A percentile compares a stretch with the other conserved stretches of the same genome.
phyloP scores from a whole-genome alignment of 2,113 vertebrate genomes.

The Beaufortia kweichowensis region DNA sequence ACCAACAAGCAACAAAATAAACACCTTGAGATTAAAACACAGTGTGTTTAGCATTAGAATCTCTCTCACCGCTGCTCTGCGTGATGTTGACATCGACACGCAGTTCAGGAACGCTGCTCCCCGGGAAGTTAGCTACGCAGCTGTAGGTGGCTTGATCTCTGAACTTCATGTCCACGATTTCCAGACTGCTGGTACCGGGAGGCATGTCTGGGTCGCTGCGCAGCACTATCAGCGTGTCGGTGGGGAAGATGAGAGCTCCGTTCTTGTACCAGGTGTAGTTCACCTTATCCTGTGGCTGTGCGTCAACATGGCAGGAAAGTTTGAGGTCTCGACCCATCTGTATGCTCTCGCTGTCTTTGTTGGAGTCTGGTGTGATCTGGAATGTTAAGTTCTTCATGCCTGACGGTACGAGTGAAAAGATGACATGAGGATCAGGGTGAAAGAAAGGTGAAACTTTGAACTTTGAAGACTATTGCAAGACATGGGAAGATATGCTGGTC shows the following conservation, averaged over 20 bases:
- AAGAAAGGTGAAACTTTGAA: background rate
- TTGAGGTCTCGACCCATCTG: slow-evolving; percentile 97
- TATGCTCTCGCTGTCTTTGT: slow-evolving; percentile 96
- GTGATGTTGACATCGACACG: slow-evolving; percentile 96
- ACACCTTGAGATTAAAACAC: too few species aligned
- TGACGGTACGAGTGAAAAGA: slow-evolving; percentile 52
- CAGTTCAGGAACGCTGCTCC: slow-evolving; percentile 85
- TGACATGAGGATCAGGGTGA: slow-evolving; percentile 20
- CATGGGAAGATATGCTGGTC: too few species aligned
- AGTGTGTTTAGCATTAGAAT: background rate
- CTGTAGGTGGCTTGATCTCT: slow-evolving; percentile 94
- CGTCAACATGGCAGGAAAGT: slow-evolving; percentile 96
- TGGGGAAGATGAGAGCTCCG: slow-evolving; percentile 78
- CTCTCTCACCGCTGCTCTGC: slow-evolving; percentile 88
- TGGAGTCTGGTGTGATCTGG: slow-evolving; percentile 96
- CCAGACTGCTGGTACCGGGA: slow-evolving; percentile 90
- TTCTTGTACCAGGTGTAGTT: slow-evolving; percentile 98
- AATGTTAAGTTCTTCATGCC: slow-evolving; percentile 94
- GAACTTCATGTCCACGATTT: slow-evolving; percentile 96
- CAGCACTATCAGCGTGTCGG: slow-evolving; percentile 86
- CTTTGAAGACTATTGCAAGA: too few species aligned
- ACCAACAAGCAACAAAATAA: background rate
- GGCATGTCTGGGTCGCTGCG: slow-evolving; percentile 92
- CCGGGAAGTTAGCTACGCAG: slow-evolving; percentile 88
- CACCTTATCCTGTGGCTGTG: slow-evolving; percentile 95